Percentiles rank a stretch among this genome's conserved stretches.
Conservation (phyloP, 2,113 vertebrate genomes). For the Cyanoliseus patagonus region DNA sequence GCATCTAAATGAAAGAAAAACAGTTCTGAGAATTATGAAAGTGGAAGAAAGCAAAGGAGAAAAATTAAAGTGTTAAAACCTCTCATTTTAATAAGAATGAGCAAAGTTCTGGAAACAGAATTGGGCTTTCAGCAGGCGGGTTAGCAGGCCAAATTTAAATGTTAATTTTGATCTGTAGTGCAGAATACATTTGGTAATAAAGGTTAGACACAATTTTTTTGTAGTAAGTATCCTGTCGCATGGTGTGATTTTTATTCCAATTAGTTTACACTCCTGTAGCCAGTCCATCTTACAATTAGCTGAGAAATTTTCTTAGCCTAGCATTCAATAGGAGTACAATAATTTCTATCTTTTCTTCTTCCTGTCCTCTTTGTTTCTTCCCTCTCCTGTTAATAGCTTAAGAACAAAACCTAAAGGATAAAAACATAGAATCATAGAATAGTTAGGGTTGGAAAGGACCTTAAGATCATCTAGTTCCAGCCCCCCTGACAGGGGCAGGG, state of each 20-base stretch:
- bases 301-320: not conserved
- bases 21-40: not conserved
- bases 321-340: not conserved
- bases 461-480: too few relatives aligned
- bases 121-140: not conserved
- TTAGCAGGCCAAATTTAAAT: not conserved
- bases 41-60: not conserved
- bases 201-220: not conserved
- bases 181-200: not conserved
- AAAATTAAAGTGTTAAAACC: not conserved
- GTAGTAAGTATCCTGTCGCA: not conserved
- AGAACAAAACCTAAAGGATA: not conserved
- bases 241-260: constrained; percentile 25
- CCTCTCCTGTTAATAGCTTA: not conserved
- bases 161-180: constrained; percentile 19
- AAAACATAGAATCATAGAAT: not conserved
- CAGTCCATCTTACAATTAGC: constrained; percentile 7
- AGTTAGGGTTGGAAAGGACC: too few relatives aligned
- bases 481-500: too few relatives aligned
- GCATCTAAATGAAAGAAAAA: not conserved
- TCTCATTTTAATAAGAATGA: not conserved
- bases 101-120: not conserved
- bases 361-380: not conserved
- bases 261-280: constrained; percentile 33
- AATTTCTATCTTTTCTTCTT: constrained; percentile 29